Percentiles rank a stretch among this genome's conserved stretches.
Conservation (phyloP, 2,113 vertebrate genomes). For the Anseranas semipalmata region DNA sequence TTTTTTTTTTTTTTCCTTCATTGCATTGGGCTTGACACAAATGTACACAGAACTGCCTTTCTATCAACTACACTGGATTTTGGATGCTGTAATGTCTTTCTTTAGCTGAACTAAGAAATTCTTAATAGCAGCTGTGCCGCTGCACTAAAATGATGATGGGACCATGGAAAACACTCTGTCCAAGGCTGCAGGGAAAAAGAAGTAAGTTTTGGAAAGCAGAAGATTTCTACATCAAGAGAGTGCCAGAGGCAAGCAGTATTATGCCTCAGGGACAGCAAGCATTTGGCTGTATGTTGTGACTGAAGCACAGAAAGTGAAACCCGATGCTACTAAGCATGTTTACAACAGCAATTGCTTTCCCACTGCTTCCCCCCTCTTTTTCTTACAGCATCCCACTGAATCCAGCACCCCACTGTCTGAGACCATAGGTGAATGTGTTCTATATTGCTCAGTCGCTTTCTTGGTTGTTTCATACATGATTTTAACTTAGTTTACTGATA, state of each 20-base stretch:
- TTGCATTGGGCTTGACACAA: background rate
- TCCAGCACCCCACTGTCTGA: background rate
- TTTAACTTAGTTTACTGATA: background rate
- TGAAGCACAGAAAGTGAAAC: background rate
- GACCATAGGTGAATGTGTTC: background rate
- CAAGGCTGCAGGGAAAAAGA: background rate
- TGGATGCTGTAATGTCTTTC: background rate
- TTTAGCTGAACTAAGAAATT: background rate
- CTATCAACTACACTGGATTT: background rate
- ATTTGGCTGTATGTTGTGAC: background rate
- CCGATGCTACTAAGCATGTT: background rate
- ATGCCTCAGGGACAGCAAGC: background rate
- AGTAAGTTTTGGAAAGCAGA: background rate
- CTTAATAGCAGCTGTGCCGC: background rate
- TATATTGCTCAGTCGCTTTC: background rate
- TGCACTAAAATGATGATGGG: background rate
- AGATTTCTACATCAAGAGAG: background rate
- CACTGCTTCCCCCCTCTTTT: background rate
- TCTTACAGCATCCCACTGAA: background rate
- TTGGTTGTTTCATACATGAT: background rate
- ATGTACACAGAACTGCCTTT: background rate
- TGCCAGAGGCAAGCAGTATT: background rate
- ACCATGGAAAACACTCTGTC: background rate
- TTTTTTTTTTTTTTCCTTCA: background rate
- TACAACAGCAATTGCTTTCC: background rate